phyloP scores from a whole-genome alignment of 1,140 invertebrate species.

The Neocloeon triangulifer region DNA sequence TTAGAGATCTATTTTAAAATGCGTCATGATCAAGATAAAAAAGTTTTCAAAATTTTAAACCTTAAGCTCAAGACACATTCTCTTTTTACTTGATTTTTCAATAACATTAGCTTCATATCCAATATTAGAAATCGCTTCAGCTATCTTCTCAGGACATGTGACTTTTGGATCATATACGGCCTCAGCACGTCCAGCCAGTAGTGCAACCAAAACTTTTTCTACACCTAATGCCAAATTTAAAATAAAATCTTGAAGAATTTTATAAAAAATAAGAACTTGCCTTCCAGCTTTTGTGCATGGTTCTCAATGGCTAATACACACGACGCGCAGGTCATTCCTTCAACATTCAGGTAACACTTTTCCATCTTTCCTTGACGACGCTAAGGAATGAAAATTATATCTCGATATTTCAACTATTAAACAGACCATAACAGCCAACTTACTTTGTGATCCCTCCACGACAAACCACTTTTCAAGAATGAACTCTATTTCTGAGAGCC shows the following conservation, averaged over 20 bases:
- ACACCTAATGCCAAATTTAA: no score
- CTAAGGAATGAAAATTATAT: no score
- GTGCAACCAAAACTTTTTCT: conserved; percentile 60
- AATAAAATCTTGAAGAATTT: no score
- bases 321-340: conserved; percentile 91
- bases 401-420: no score
- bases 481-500: no score
- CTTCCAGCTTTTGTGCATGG: conserved; percentile 65
- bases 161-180: conserved; percentile 59
- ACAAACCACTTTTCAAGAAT: no score
- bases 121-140: conserved; percentile 60
- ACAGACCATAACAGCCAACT: no score
- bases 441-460: no score
- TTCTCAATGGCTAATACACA: conserved; percentile 94
- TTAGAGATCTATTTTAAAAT: no score
- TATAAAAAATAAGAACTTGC: conserved; percentile 18
- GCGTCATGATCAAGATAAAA: no score
- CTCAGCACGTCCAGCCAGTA: conserved; percentile 87
- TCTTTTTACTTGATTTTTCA: conserved; percentile 37
- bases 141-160: conserved; percentile 54
- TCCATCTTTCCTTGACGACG: no score
- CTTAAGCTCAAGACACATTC: conserved; percentile 43
- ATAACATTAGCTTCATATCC: conserved; percentile 68
- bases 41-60: no score
- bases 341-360: conserved; percentile 13